Base-by-base conservation (phyloP, 2,113 vertebrate genomes). In the Elgaria multicarinata region DNA sequence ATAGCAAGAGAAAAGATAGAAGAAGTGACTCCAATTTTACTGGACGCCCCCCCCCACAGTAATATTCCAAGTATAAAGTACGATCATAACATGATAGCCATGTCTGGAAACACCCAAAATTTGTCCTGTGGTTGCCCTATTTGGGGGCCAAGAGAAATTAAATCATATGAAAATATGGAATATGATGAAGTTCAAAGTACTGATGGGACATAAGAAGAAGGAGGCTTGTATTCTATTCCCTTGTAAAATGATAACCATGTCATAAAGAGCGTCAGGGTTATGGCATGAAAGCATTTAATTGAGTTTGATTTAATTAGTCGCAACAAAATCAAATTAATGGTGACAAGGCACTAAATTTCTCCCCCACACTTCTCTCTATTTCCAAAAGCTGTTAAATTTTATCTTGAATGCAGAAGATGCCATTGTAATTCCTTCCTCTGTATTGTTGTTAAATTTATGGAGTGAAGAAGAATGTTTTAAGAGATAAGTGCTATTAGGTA, bases 291-390 rank as follows among this genome's bases (percentile, higher is more conserved):
- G 93, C 76, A 50, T 44, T 90, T 92, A 93, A 89, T 93, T 93
- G 79, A 86, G 50, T 55, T 72, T 66, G 90, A 88, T 94, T 93
- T 90, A 94, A 92, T 94, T 93, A 90, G 89, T 90, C 84, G 13
- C 77, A 94, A 62, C 69, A 90, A 64, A 92, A 8, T 3, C 18
- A 88, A 90, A 89, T 88, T 87, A 66, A 53, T 86, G 81, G 85
- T 82, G 67, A 86, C n/a, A 42, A 87, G 83, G 20, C 77, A 46
- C 42, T 64, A 91, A 16, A 26, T 78, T 28, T 53, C 58, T 88
- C 2, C 46, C 2, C 44, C 85, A 88, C 22, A 64, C 53, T 33
- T 83, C 42, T 90, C 53, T 90, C 36, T 85, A 62, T 91, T 94
- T 91, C 85, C 3, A 67, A 87, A 53, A 83, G 33, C 72, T 78